A percentile compares a stretch with the other conserved stretches of the same genome.
These are phyloP conservation scores for Cyclophora punctaria DNA, from an alignment of 2,888 invertebrate species.

Conservation along the genomic window DNA sequence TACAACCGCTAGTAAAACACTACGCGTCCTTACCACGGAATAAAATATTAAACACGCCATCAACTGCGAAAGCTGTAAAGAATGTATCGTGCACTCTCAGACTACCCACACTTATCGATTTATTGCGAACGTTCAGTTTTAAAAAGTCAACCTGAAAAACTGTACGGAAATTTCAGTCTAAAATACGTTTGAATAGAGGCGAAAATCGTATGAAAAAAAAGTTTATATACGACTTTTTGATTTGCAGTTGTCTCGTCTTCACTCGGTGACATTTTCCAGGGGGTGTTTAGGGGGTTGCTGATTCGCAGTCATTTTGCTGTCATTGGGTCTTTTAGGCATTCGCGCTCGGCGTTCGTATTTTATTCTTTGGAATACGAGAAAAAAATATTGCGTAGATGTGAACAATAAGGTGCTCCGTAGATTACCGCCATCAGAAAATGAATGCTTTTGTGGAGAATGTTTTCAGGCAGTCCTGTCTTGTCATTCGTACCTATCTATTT, in stretches of 20 bases:
- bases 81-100: constrained; percentile 23
- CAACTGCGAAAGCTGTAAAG: no score
- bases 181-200: constrained; percentile 23
- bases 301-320: constrained; percentile 71
- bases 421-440: constrained; percentile 74
- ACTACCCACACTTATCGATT: constrained; percentile 62
- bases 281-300: constrained; percentile 52
- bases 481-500: constrained; percentile 54
- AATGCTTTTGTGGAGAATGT: constrained; percentile 70
- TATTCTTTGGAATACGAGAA: constrained; percentile 67
- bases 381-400: constrained; percentile 47
- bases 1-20: not conserved
- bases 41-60: not conserved
- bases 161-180: constrained; percentile 21
- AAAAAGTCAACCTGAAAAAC: constrained; percentile 42
- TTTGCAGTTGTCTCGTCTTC: constrained; percentile 64
- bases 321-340: constrained; percentile 69
- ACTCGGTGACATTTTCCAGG: constrained; percentile 65
- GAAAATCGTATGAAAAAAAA: constrained; percentile 28
- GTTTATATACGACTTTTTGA: constrained; percentile 46
- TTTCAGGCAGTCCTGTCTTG: constrained; percentile 69
- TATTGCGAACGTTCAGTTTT: constrained; percentile 62
- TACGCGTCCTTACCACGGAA: not conserved
- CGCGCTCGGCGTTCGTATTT: constrained; percentile 68
- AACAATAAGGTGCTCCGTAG: constrained; percentile 72